phyloP scores from a whole-genome alignment of 2,797 vertebrate genomes.

The Taenioides sp. region DNA sequence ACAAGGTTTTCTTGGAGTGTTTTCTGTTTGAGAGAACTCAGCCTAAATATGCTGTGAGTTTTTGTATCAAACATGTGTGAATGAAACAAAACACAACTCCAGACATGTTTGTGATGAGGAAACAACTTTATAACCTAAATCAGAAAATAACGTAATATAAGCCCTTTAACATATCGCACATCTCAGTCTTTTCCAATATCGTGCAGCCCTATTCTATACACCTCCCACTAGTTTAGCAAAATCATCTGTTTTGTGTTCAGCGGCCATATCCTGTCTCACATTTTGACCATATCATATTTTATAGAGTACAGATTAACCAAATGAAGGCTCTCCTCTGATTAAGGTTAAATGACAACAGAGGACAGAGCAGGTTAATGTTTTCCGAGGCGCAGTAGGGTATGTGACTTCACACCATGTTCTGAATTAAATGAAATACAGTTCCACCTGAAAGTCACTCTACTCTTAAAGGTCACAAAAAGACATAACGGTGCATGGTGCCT shows the following conservation, averaged over 20 bases:
- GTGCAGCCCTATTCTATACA: not conserved
- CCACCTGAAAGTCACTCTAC: constrained; percentile 1
- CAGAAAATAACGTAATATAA: no score
- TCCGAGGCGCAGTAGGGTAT: constrained; percentile 5
- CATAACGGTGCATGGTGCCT: not conserved
- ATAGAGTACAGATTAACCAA: constrained; percentile 11
- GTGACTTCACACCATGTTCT: constrained; percentile 13
- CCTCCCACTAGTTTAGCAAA: constrained; percentile 2
- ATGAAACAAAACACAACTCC: no score
- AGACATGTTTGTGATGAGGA: no score
- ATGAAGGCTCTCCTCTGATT: constrained; percentile 24
- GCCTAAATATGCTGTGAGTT: no score
- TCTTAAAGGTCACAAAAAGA: constrained; percentile 30
- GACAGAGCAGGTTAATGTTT: constrained; percentile 18
- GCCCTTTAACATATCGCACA: no score
- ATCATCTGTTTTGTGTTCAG: not conserved
- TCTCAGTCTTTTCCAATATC: no score
- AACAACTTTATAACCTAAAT: no score
- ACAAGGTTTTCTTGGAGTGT: no score
- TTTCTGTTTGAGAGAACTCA: no score
- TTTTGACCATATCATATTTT: constrained; percentile 10
- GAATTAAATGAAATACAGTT: constrained; percentile 16
- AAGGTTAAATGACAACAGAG: constrained; percentile 17
- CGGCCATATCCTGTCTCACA: constrained; percentile 8
- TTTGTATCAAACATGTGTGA: no score